phyloP scores from a whole-genome alignment of 2,888 invertebrate genomes.

The Cyaniris semiargus region DNA sequence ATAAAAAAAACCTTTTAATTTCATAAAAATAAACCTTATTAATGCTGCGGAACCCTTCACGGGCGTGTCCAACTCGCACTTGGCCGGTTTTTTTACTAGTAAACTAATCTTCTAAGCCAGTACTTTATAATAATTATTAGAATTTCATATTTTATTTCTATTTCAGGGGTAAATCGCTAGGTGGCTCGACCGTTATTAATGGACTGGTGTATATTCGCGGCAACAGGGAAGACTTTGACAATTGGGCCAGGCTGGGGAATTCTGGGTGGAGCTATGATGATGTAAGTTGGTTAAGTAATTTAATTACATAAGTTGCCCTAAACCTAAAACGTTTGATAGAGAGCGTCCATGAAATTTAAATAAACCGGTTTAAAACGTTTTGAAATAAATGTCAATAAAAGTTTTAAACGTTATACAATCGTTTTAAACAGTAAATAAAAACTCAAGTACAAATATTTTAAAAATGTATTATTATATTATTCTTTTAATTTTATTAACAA shows the following conservation, averaged over 20 bases:
- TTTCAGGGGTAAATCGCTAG: conserved; percentile 82
- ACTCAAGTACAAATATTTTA: too few relatives aligned
- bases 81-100: too few relatives aligned
- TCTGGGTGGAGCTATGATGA: conserved; percentile 81
- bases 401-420: neutral
- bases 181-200: conserved; percentile 84
- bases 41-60: too few relatives aligned
- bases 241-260: conserved; percentile 82
- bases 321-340: too few relatives aligned
- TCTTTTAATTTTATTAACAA: too few relatives aligned
- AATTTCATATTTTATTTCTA: neutral
- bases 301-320: neutral
- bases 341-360: neutral
- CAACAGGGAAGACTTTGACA: conserved; percentile 80
- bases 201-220: conserved; percentile 83
- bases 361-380: neutral
- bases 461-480: too few relatives aligned
- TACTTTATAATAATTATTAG: too few relatives aligned
- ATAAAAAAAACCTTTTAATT: too few relatives aligned
- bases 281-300: conserved; percentile 48
- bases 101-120: too few relatives aligned
- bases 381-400: neutral
- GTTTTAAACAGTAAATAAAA: too few relatives aligned
- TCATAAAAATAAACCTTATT: too few relatives aligned
- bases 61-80: too few relatives aligned